Evolutionary conservation across 2,113 vertebrate genomes (phyloP).

Genomic region (Syrrhaptes paradoxus): DNA sequence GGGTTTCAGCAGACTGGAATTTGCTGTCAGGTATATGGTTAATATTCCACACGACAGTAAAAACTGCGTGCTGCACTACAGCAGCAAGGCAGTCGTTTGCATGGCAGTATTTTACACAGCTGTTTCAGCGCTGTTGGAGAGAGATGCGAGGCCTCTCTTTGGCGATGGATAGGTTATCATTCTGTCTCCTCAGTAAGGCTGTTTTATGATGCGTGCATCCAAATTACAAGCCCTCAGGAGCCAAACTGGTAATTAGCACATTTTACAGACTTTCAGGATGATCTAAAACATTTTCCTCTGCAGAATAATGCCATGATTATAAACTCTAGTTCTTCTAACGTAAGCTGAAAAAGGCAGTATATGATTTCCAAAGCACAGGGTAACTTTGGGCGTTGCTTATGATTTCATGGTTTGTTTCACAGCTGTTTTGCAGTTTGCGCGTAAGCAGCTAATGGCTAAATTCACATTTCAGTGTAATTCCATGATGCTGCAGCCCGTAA

Average conservation of each 20-base stretch:
- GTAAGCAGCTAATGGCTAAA: constrained; percentile 18
- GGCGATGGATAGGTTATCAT: not conserved
- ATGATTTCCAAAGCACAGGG: not conserved
- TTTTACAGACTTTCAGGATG: not conserved
- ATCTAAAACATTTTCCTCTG: not conserved
- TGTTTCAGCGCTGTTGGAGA: not conserved
- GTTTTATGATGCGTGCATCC: not conserved
- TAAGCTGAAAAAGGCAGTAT: not conserved
- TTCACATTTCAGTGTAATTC: constrained; percentile 6
- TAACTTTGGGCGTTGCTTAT: not conserved
- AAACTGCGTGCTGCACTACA: not conserved
- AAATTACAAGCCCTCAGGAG: not conserved
- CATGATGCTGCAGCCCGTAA: not conserved
- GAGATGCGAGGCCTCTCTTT: not conserved
- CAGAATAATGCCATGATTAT: not conserved
- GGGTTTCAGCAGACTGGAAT: not conserved
- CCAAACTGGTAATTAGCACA: not conserved
- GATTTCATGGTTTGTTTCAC: not conserved
- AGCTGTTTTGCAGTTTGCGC: not conserved
- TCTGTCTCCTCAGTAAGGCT: not conserved
- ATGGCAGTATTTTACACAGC: not conserved
- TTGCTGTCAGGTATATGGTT: not conserved
- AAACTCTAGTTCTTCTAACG: not conserved
- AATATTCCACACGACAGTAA: not conserved
- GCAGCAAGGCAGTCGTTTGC: rapidly evolving